Conservation (phyloP, 2,797 vertebrate genomes). For the Hydrophis major region DNA sequence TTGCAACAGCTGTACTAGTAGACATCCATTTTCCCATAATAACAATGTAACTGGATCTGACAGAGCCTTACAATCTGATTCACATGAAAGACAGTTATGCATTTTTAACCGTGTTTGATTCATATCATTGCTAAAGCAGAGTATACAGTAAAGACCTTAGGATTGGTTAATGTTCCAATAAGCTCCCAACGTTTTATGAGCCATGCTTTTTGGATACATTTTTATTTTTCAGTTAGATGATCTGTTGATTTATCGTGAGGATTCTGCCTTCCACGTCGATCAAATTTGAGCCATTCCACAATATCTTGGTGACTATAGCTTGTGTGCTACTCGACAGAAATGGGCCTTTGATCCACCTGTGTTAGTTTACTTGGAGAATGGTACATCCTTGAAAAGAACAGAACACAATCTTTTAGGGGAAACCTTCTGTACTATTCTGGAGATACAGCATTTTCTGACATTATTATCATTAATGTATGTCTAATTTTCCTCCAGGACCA, state of each 20-base stretch:
- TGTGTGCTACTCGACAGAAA: background rate
- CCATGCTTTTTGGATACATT: background rate
- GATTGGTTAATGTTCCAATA: background rate
- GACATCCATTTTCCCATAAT: background rate
- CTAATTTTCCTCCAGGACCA: background rate
- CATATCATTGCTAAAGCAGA: background rate
- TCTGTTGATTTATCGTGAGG: background rate
- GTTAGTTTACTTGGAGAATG: background rate
- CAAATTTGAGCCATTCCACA: background rate
- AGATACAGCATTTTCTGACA: background rate
- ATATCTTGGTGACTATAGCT: background rate
- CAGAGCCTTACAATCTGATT: background rate
- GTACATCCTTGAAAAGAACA: background rate
- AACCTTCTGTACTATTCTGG: background rate
- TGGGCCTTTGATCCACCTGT: background rate
- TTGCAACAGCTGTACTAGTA: background rate
- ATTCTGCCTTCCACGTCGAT: background rate
- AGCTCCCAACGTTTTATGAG: background rate
- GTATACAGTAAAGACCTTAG: background rate
- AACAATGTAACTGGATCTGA: background rate
- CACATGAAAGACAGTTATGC: background rate
- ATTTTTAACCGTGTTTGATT: background rate
- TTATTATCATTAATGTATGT: background rate
- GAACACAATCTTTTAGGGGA: background rate
- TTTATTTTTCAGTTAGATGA: background rate